Evolutionary conservation across 1,140 invertebrate species (phyloP), one percentile per base, ranked within the genome.

Genomic region (Cardiocondyla obscurior): DNA sequence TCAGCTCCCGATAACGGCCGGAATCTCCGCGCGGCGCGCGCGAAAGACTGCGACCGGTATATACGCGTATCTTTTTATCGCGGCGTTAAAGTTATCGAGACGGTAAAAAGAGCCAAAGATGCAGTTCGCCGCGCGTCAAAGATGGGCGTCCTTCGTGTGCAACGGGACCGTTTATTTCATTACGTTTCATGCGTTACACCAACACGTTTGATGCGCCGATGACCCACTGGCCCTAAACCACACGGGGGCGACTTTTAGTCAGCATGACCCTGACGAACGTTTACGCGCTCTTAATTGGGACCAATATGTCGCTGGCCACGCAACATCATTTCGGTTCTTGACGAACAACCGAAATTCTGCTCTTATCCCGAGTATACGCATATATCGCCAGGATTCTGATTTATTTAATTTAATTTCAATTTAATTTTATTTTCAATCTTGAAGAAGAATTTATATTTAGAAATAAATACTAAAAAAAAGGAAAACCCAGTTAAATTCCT

Each of bases 171-270:
- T 36, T 42, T 44, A 30, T 58, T 76, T 42, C 57, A 30, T 58
- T 76, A 72, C 33, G 22, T 74, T 65, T 53, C 69, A 30, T 62
- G 69, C 69, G 72, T 16, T 4, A n/a, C n/a, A n/a, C n/a, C n/a
- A 16, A 46, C 16, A 46, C 44, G 44, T 84, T 81, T 87, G 85
- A 87, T 69, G 64, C 86, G 76, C 74, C 72, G 85, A 51, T 81
- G 85, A 87, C 86, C 86, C 70, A 88, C 85, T 88, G 85, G 86
- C 86, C 86, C 87, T 87, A 84, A n/a, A 87, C 76, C 81, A 55
- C 69, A 44, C 73, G 62, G 46, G 33, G 51, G 53, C 55, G 28
- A 25, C 30, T 87, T 86, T 84, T 64, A 1, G 51, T n/a, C n/a
- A 58, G 44, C 3, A 3, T 19, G 79, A 82, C 57, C 30, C 44